Conservation (phyloP, 2,797 vertebrate genomes). For the Chiloscyllium punctatum region DNA sequence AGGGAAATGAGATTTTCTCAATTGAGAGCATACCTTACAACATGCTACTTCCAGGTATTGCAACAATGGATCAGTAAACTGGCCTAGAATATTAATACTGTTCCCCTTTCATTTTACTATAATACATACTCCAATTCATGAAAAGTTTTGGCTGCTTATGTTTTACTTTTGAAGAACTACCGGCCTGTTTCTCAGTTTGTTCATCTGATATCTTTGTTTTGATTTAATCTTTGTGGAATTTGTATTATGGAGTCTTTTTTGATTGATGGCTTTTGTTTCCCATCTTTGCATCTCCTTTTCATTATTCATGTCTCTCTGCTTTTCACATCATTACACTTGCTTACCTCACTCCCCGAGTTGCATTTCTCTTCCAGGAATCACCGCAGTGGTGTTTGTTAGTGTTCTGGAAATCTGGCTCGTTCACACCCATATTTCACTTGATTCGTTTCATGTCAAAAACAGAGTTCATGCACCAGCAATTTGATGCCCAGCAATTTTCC, state of each 20-base stretch:
- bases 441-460: background rate
- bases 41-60: background rate
- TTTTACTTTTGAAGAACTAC: background rate
- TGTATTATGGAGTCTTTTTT: background rate
- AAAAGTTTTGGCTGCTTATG: background rate
- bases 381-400: background rate
- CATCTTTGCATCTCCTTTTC: constrained; percentile 7
- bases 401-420: background rate
- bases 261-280: constrained; percentile 7
- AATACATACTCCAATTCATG: background rate
- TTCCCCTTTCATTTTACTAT: background rate
- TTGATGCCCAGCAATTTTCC: background rate
- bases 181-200: background rate
- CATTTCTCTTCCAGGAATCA: background rate
- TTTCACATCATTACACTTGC: constrained; percentile 29
- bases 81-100: background rate
- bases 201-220: background rate
- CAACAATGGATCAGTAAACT: background rate
- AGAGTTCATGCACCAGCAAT: background rate
- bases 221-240: background rate
- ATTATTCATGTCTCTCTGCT: constrained; percentile 29
- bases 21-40: background rate
- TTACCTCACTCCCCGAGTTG: constrained; percentile 25
- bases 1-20: background rate
- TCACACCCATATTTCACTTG: background rate